Base-by-base conservation (phyloP, 2,888 invertebrate genomes). In the Neuroscelio doddi region DNA sequence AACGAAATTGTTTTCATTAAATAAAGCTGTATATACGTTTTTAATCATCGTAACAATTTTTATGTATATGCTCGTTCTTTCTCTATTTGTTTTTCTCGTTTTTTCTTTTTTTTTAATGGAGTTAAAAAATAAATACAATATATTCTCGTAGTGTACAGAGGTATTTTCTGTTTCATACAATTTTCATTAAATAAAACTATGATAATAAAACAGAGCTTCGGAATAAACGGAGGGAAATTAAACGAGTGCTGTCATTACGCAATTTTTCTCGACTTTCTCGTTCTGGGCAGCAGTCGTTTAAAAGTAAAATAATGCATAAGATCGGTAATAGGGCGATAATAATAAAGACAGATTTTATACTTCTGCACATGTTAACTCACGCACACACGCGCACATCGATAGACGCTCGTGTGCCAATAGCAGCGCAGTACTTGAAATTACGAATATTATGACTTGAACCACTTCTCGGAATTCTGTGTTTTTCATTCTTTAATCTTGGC, bases 401-500 rank as follows among this genome's bases (percentile, higher is more conserved):
- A n/a, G n/a, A n/a, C n/a, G n/a, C n/a, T n/a, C n/a, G n/a, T 34
- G 42, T 34, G 44, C 65, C 55, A 46, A 50, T 47, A 52, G 44
- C 49, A 55, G 53, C 53, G 71, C 72, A 68, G 72, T 67, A 78
- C 79, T 79, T 78, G 79, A 81, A 82, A 82, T 82, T 82, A 80
- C 81, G 81, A 82, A 82, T 83, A 81, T 81, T 81, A 81, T 80
- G 82, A 82, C 81, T 82, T 80, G 75, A 79, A 79, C 78, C 77
- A 79, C 80, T 84, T 84, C 84, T 78, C 75, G 76, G 84, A 82
- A 84, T 81, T 78, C 77, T 74, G 73, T 83, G 83, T 84, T 84
- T 84, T 82, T 81, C 80, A 82, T 83, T 84, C 81, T 82, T 84
- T 84, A 84, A 84, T 84, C 83, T 84, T 78, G 73, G 73, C 73